Evolutionary conservation across 2,888 invertebrate species (phyloP), one percentile per base, ranked within the genome.

Genomic region (Steinernema carpocapsae): DNA sequence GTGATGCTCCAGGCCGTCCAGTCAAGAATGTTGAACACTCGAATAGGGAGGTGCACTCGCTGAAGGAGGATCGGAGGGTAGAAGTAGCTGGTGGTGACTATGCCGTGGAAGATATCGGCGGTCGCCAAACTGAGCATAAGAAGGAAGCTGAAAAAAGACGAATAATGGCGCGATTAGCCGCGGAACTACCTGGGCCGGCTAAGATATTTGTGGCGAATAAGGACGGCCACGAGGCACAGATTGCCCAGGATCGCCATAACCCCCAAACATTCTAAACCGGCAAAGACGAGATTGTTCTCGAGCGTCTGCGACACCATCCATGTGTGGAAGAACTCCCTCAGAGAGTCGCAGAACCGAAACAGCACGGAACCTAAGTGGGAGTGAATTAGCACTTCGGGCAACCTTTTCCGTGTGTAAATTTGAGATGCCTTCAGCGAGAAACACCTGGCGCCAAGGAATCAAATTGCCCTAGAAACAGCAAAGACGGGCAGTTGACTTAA

Each of bases 1-100:
- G 87, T 87, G 56, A 87, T 84, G 43, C 85, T 83, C 87, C 87
- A 87, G 22, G 87, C 87, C 1, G 87, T 86, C 87, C 87, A 87
- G 74, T 87, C 87, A 75, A 87, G 76, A 22, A 85, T 81, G 77
- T 87, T 87, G 76, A 85, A 85, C 14, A 85, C 76, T 22, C 85
- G 82, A 72, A 85, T 76, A 22, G 82, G 79, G n/a, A 86, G 75
- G 72, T 79, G 80, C 72, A 79, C 79, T 24, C 76, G 72, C 73
- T 82, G 78, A 70, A 86, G 78, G 52, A 86, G 17, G 59, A 86
- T 86, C 24, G 86, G 86, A 17, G 86, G 86, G 73, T 86, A 86
- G 78, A 86, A 86, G 74, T 84, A 84, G 64, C 80, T 80, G 43
- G 85, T 85, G 26, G 86, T 86, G n/a, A 80, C 79, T 24, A 80